Percentiles rank a stretch among this genome's conserved stretches.
phyloP scores from a whole-genome alignment of 30 jellyfish, hydroid and myxozoan genomes.

The Clytia hemisphaerica region DNA sequence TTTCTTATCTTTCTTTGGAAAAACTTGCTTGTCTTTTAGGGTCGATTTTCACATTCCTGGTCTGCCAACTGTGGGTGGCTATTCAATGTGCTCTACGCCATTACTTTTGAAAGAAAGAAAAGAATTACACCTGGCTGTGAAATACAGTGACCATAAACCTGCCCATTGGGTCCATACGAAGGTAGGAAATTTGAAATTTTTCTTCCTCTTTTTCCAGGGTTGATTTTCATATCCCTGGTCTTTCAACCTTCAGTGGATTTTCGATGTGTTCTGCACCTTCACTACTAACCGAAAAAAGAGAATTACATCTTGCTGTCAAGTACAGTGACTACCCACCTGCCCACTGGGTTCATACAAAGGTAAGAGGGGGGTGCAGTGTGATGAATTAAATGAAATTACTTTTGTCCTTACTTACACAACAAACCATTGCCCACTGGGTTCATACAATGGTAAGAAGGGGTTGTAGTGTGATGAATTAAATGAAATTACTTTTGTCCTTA shows the following conservation, averaged over 20 bases:
- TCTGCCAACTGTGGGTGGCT: constrained; percentile 76
- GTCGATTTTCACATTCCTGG: constrained; percentile 71
- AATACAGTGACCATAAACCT: constrained; percentile 73
- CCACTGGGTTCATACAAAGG: constrained; percentile 73
- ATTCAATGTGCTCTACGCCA: constrained; percentile 86
- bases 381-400: too few species aligned
- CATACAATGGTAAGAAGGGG: too few species aligned
- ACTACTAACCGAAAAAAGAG: constrained; percentile 12
- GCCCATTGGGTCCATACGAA: constrained; percentile 79
- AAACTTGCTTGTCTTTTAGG: constrained; percentile 30
- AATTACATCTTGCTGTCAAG: constrained; percentile 72
- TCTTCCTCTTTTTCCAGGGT: constrained; percentile 45
- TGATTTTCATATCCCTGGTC: constrained; percentile 60
- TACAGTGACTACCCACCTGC: constrained; percentile 84
- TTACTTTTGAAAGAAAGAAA: constrained; percentile 12
- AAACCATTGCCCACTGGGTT: too few species aligned
- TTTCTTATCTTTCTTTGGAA: too few species aligned
- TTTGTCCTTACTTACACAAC: too few species aligned
- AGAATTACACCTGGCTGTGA: constrained; percentile 62
- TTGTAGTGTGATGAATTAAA: too few species aligned
- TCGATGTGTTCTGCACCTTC: constrained; percentile 82
- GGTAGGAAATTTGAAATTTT: constrained; percentile 39
- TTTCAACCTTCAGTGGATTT: constrained; percentile 76
- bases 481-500: too few species aligned
- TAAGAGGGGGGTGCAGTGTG: too few species aligned